These are phyloP conservation scores for Sphinx pinastri DNA, from an alignment of 2,888 invertebrate species.

Conservation along the genomic window DNA sequence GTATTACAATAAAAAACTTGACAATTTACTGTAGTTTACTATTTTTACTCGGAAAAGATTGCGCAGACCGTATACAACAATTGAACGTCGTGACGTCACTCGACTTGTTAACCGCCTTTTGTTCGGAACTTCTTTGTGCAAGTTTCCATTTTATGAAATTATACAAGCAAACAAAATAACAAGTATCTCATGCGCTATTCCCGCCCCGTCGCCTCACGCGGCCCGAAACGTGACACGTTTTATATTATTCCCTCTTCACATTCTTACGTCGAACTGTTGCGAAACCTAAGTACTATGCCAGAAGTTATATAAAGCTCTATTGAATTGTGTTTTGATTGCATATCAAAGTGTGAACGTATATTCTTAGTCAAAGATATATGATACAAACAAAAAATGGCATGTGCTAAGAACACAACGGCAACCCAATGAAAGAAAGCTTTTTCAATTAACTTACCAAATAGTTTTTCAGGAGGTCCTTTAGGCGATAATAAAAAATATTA, in stretches of 20 bases:
- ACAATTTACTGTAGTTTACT: no score
- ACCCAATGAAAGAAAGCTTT: no score
- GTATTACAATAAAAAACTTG: no score
- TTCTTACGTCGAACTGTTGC: not conserved
- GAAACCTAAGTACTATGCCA: not conserved
- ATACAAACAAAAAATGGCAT: not conserved
- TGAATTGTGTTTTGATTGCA: no score
- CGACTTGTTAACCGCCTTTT: slow-evolving; percentile 1
- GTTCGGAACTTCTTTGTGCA: slow-evolving; percentile 5
- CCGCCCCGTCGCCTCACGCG: not conserved
- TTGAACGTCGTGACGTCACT: no score
- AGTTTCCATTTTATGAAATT: slow-evolving; percentile 17
- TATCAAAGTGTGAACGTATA: no score
- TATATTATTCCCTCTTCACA: not conserved
- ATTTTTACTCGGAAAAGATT: no score
- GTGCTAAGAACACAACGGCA: not conserved
- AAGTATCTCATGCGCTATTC: slow-evolving; percentile 18
- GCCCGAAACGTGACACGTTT: slow-evolving; percentile 10
- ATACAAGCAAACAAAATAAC: slow-evolving; percentile 24
- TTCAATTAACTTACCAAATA: slow-evolving; percentile 64
- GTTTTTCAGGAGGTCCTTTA: slow-evolving; percentile 77
- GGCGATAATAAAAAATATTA: slow-evolving; percentile 51
- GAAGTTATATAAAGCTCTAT: not conserved
- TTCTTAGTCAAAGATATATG: no score
- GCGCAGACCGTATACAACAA: no score